Percentiles rank a stretch among this genome's conserved stretches.
Conservation (phyloP, 2,888 invertebrate species). For the Ichneumon xanthorius region DNA sequence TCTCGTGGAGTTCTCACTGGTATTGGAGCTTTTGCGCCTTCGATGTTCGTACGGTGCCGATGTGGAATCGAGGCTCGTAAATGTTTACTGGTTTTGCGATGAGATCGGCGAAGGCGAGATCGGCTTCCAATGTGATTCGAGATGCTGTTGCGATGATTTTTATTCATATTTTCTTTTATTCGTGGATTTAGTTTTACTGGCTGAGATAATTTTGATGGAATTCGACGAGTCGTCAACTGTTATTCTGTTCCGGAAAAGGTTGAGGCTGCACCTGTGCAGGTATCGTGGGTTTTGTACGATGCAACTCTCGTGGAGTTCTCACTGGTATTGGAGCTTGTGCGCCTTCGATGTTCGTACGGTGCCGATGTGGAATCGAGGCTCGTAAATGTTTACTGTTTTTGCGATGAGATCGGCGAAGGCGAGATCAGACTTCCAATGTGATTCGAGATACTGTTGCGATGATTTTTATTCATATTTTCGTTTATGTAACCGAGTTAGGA, state of each 20-base stretch:
- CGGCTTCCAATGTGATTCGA: slow-evolving; percentile 19
- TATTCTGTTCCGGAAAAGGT: not conserved
- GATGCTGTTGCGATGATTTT: not conserved
- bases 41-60: not conserved
- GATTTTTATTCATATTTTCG: no score
- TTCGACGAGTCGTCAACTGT: slow-evolving; percentile 40
- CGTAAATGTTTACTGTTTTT: no score
- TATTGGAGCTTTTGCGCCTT: not conserved
- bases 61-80: not conserved
- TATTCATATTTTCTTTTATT: not conserved
- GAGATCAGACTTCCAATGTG: no score
- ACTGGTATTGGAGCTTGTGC: not conserved
- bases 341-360: not conserved
- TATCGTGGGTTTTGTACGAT: not conserved
- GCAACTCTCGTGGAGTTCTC: not conserved
- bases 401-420: no score
- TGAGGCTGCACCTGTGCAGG: slow-evolving; percentile 42
- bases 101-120: slow-evolving; percentile 13
- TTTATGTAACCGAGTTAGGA: no score
- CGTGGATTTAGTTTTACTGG: slow-evolving; percentile 25
- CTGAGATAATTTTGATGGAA: not conserved
- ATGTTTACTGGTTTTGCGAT: not conserved
- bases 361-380: no score
- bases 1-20: not conserved
- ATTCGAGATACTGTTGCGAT: no score